phyloP scores from a whole-genome alignment of 1,140 invertebrate species.

The Drosophila parvula region DNA sequence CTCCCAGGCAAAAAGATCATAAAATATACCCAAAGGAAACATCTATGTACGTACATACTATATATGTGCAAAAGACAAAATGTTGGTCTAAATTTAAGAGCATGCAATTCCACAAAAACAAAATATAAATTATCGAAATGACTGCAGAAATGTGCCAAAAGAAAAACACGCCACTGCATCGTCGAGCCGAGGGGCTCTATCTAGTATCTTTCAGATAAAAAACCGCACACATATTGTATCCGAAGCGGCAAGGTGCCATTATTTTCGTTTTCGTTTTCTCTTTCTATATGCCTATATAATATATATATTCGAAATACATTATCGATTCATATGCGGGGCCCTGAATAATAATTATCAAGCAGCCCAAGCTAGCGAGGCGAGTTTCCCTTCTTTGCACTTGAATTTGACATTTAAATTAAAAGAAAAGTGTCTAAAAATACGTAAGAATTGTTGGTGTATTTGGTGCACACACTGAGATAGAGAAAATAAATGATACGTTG shows the following conservation, averaged over 20 bases:
- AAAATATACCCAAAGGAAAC: slow-evolving; percentile 30
- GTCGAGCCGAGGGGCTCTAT: slow-evolving; percentile 6
- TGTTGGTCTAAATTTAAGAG: slow-evolving; percentile 23
- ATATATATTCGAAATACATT: slow-evolving; percentile 17
- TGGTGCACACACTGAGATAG: slow-evolving; percentile 12
- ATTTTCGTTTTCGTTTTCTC: slow-evolving; percentile 58
- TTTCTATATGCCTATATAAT: slow-evolving; percentile 18
- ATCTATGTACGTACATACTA: slow-evolving; percentile 1
- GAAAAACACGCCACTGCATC: slow-evolving; percentile 60
- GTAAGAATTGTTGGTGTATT: slow-evolving; percentile 3
- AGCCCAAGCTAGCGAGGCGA: slow-evolving; percentile 1
- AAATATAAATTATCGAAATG: slow-evolving; percentile 57
- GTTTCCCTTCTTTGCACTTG: slow-evolving; percentile 48
- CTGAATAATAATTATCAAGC: slow-evolving; percentile 10
- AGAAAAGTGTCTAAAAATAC: slow-evolving; percentile 61
- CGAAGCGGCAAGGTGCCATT: slow-evolving; percentile 49
- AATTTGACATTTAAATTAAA: slow-evolving; percentile 60
- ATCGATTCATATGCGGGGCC: slow-evolving; percentile 3
- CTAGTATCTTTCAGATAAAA: slow-evolving; percentile 61
- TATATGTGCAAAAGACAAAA: slow-evolving; percentile 9
- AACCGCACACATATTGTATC: slow-evolving; percentile 41
- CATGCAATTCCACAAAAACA: slow-evolving; percentile 42
- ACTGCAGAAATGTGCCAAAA: slow-evolving; percentile 31
- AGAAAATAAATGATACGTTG: slow-evolving; percentile 27
- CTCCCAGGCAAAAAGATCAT: slow-evolving; percentile 23